Conservation (phyloP, 2,888 invertebrate species). For the Phrixothrix hirtus region DNA sequence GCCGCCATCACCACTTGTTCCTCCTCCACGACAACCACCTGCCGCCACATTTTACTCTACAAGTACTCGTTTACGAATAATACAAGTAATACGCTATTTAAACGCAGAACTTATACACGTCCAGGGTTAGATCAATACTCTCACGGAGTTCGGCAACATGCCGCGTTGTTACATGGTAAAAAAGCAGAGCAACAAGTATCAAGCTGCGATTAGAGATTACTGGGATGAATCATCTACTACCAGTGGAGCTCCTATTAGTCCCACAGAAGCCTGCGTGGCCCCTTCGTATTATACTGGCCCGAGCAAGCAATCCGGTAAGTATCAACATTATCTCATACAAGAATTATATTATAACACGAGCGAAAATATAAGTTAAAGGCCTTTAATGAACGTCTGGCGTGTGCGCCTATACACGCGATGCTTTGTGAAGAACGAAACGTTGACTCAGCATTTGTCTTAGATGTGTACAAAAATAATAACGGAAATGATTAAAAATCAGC, state of each 20-base stretch:
- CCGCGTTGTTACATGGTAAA: constrained; percentile 79
- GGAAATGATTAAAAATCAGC: constrained; percentile 17
- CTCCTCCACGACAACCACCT: constrained; percentile 48
- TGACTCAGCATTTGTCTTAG: constrained; percentile 13
- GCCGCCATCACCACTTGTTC: constrained; percentile 45
- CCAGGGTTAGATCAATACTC: constrained; percentile 21
- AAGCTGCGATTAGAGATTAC: constrained; percentile 54
- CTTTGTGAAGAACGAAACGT: constrained; percentile 25
- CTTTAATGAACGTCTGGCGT: constrained; percentile 36
- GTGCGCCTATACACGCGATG: constrained; percentile 24
- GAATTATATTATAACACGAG: constrained; percentile 16
- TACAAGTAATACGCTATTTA: constrained; percentile 22
- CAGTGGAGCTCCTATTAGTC: constrained; percentile 58
- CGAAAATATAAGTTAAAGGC: constrained; percentile 23
- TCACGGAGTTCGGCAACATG: constrained; percentile 57
- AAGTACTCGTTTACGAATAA: constrained; percentile 32
- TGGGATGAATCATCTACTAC: constrained; percentile 51
- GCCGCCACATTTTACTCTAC: constrained; percentile 45
- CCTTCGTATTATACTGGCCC: constrained; percentile 64
- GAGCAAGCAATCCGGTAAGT: constrained; percentile 45
- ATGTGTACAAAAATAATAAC: constrained; percentile 3
- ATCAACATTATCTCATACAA: constrained; percentile 13
- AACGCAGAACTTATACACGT: constrained; percentile 10
- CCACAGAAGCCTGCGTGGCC: constrained; percentile 65
- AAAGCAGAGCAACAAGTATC: constrained; percentile 63